Conservation (phyloP, 2,113 vertebrate species). For the Dipodomys ordii region DNA sequence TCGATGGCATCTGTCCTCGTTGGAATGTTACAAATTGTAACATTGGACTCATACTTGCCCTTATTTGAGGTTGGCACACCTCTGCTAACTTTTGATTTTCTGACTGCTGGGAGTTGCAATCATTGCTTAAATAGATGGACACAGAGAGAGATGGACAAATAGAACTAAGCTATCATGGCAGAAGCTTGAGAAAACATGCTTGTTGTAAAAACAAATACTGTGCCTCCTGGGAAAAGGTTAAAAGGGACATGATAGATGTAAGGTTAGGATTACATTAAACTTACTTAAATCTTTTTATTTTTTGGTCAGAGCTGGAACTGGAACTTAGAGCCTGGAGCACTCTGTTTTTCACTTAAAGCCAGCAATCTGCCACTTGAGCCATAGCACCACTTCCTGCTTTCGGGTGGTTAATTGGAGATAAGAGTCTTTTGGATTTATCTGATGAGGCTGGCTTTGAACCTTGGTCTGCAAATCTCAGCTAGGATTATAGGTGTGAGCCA, state of each 20-base stretch:
- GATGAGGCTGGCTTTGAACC: not conserved
- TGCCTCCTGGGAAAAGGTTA: conserved; percentile 38
- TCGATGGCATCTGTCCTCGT: conserved; percentile 71
- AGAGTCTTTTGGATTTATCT: not conserved
- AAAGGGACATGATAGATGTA: not conserved
- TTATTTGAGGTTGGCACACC: not conserved
- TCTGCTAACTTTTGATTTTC: conserved; percentile 9
- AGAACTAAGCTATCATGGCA: not conserved
- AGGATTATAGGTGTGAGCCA: too few species aligned
- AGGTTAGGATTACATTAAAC: not conserved
- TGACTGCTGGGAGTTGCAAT: not conserved
- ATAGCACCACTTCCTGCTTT: too few species aligned
- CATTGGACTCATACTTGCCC: conserved; percentile 12
- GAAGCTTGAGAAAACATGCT: not conserved
- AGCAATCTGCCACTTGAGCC: too few species aligned
- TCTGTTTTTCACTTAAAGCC: too few species aligned
- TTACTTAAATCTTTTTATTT: too few species aligned
- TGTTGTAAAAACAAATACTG: conserved; percentile 11
- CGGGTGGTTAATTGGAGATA: too few species aligned
- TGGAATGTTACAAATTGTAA: conserved; percentile 46
- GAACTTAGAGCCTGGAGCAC: too few species aligned
- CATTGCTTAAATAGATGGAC: conserved; percentile 17
- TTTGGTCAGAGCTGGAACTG: too few species aligned
- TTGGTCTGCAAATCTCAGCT: not conserved
- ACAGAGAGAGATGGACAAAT: not conserved